Percentiles rank a stretch among this genome's conserved stretches.
Conservation (phyloP, 1,140 invertebrate species). For the Mya arenaria region DNA sequence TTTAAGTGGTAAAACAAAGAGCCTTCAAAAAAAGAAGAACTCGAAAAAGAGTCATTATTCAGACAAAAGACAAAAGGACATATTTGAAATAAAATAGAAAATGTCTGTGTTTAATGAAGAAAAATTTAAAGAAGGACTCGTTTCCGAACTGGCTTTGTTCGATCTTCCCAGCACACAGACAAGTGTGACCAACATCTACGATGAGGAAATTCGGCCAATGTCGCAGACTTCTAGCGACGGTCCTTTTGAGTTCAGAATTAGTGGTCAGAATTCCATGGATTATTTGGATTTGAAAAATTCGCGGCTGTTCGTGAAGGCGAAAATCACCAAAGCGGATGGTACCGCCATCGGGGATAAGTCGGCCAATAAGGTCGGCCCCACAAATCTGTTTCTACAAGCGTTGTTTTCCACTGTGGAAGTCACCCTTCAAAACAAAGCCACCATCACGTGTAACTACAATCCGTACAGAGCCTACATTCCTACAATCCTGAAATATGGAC, state of each 20-base stretch:
- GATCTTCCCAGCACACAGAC: constrained; percentile 35
- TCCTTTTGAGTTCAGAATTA: constrained; percentile 49
- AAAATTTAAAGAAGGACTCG: constrained; percentile 8
- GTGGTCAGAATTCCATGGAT: constrained; percentile 30
- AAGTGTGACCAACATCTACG: constrained; percentile 10
- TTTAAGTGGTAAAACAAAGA: constrained; percentile 13
- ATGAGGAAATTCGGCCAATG: constrained; percentile 37
- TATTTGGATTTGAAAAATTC: constrained; percentile 41
- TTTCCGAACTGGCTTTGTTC: constrained; percentile 31
- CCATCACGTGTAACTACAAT: constrained; percentile 34
- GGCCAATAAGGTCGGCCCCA: neutral
- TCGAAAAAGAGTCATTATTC: neutral
- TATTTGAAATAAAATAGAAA: neutral
- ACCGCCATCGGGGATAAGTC: neutral
- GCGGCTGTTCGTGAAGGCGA: constrained; percentile 2
- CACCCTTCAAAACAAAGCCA: constrained; percentile 14
- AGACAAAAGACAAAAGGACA: neutral
- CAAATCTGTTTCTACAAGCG: constrained; percentile 24
- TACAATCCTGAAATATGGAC: constrained; percentile 15
- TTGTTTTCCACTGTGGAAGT: constrained; percentile 7
- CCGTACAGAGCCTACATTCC: constrained; percentile 18
- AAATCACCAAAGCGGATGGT: constrained; percentile 23
- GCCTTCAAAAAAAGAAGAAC: constrained; percentile 1
- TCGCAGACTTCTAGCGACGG: constrained; percentile 15
- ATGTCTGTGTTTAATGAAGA: constrained; percentile 10